phyloP scores from a whole-genome alignment of 1,140 invertebrate genomes.

The Apis mellifera region DNA sequence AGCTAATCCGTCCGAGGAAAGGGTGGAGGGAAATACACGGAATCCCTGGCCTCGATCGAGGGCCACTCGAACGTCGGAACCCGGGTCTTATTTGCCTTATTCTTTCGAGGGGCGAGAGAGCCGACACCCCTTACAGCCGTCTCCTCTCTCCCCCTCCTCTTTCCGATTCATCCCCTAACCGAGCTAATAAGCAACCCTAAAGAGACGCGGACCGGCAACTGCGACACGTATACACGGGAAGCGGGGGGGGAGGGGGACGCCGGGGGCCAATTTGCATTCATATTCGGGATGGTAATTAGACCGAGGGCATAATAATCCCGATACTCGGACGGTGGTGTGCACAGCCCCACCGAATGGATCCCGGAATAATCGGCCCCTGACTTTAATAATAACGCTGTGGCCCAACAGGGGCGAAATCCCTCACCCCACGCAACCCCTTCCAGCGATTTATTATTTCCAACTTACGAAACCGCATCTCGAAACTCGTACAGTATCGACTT shows the following conservation, averaged over 20 bases:
- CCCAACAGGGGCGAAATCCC: neutral
- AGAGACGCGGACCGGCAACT: slow-evolving; percentile 65
- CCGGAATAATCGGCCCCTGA: slow-evolving; percentile 50
- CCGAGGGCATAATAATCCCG: slow-evolving; percentile 70
- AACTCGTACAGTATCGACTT: slow-evolving; percentile 27
- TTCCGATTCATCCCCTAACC: slow-evolving; percentile 65
- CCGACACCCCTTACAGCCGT: slow-evolving; percentile 48
- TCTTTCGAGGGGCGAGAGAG: slow-evolving; percentile 63
- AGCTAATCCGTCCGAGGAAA: slow-evolving; percentile 52
- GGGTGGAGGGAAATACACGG: slow-evolving; percentile 57
- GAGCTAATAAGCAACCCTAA: slow-evolving; percentile 76
- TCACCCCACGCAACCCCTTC: slow-evolving; percentile 31
- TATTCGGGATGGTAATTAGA: slow-evolving; percentile 79
- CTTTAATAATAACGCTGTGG: slow-evolving; percentile 62
- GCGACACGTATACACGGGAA: slow-evolving; percentile 55
- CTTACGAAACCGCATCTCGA: slow-evolving; percentile 59
- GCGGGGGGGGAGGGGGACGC: slow-evolving; percentile 18
- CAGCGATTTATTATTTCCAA: slow-evolving; percentile 62
- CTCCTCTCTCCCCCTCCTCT: slow-evolving; percentile 20
- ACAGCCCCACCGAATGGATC: slow-evolving; percentile 37
- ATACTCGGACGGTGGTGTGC: slow-evolving; percentile 57
- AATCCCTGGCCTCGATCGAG: slow-evolving; percentile 59
- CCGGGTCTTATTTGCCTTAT: slow-evolving; percentile 71
- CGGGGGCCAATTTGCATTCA: slow-evolving; percentile 72
- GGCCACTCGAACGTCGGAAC: slow-evolving; percentile 56